A percentile compares a stretch with the other conserved stretches of the same genome.
phyloP scores from a whole-genome alignment of 2,888 invertebrate species.

The Camptogramma bilineatum region DNA sequence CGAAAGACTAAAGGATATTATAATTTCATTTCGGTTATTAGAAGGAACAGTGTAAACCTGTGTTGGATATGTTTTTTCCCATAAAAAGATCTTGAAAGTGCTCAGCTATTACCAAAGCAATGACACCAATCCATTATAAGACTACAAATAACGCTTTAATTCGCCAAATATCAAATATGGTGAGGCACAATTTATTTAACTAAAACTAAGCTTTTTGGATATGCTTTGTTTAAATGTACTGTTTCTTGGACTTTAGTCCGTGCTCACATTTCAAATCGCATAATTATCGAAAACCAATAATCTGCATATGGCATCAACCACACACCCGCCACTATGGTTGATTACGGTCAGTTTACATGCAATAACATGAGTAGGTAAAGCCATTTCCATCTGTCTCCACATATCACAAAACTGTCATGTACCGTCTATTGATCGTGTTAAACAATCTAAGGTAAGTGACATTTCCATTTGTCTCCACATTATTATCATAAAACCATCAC shows the following conservation, averaged over 20 bases:
- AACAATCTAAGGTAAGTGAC: too few relatives aligned
- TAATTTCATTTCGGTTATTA: too few relatives aligned
- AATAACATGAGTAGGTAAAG: background rate
- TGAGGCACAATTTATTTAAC: background rate
- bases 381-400: background rate
- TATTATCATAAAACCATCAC: too few relatives aligned
- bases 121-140: too few relatives aligned
- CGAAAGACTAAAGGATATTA: too few relatives aligned
- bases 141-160: too few relatives aligned
- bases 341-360: conserved; percentile 1
- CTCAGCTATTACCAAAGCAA: too few relatives aligned
- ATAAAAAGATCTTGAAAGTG: too few relatives aligned
- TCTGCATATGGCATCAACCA: background rate
- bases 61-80: too few relatives aligned
- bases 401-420: conserved; percentile 1
- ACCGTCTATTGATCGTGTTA: background rate
- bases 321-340: background rate
- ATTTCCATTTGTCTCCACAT: too few relatives aligned
- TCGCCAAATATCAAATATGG: too few relatives aligned
- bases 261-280: background rate
- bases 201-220: background rate
- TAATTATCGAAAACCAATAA: conserved; percentile 2
- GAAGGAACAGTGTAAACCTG: too few relatives aligned
- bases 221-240: background rate
- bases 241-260: background rate